phyloP scores from a whole-genome alignment of 1,140 invertebrate genomes.

The Panagrolaimus sp. region DNA sequence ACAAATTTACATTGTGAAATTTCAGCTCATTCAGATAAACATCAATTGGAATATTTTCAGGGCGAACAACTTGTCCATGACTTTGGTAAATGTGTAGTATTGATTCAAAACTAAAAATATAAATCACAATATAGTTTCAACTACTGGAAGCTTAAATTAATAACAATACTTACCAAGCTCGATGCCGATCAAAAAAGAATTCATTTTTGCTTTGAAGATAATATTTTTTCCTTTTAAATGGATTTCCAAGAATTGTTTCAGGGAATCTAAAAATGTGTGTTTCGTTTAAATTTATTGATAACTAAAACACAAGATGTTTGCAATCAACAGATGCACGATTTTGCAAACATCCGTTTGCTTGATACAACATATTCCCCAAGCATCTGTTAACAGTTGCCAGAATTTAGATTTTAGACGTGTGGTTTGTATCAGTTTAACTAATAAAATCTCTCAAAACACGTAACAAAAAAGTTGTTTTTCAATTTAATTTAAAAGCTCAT shows the following conservation, averaged over 20 bases:
- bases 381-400: too few species aligned
- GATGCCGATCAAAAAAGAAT: conserved; percentile 99
- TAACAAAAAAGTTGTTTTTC: too few species aligned
- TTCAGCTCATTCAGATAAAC: conserved; percentile 97
- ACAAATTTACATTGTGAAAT: conserved; percentile 66
- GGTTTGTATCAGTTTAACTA: too few species aligned
- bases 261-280: conserved; percentile 62
- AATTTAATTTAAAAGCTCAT: too few species aligned
- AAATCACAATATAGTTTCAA: background rate
- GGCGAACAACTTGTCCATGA: conserved; percentile 84
- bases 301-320: too few species aligned
- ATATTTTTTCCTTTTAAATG: conserved; percentile 72
- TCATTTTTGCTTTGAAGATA: conserved; percentile 96
- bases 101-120: conserved; percentile 62
- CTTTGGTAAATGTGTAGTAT: conserved; percentile 99
- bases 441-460: too few species aligned
- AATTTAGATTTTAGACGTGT: too few species aligned
- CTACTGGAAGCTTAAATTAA: background rate
- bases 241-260: conserved; percentile 92
- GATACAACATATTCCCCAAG: too few species aligned
- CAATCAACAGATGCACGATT: too few species aligned
- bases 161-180: conserved; percentile 81
- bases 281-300: too few species aligned
- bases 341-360: too few species aligned
- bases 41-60: conserved; percentile 94